These are phyloP conservation scores for Allophyes oxyacanthae DNA, from an alignment of 2,888 invertebrate species.

Conservation along the genomic window DNA sequence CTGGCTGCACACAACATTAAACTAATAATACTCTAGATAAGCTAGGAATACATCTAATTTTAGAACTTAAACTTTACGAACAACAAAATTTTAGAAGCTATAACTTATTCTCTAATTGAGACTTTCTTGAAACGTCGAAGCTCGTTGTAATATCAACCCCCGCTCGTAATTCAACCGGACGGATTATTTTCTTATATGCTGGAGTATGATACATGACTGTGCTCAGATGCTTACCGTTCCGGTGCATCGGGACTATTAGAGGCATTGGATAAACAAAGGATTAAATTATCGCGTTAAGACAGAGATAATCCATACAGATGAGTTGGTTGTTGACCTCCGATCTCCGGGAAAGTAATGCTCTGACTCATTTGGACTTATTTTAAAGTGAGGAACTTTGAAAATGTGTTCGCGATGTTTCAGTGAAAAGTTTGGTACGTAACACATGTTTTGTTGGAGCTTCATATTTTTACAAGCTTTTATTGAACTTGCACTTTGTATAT, in stretches of 20 bases:
- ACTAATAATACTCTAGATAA: constrained; percentile 25
- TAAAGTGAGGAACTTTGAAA: constrained; percentile 51
- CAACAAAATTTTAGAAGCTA: constrained; percentile 59
- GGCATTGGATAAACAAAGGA: constrained; percentile 87
- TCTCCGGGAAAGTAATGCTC: constrained; percentile 64
- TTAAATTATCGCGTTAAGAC: constrained; percentile 87
- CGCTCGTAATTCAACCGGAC: constrained; percentile 77
- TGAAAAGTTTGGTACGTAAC: constrained; percentile 5
- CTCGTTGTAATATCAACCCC: constrained; percentile 67
- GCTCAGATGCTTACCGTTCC: constrained; percentile 76
- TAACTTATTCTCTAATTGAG: constrained; percentile 66
- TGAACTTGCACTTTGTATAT: too few relatives aligned
- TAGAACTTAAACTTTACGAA: constrained; percentile 44
- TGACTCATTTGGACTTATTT: constrained; percentile 68
- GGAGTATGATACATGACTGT: constrained; percentile 83
- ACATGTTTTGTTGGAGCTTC: not conserved
- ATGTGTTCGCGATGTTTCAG: constrained; percentile 10
- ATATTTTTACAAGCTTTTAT: not conserved
- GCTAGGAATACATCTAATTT: constrained; percentile 31
- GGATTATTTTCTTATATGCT: constrained; percentile 85
- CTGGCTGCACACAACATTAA: constrained; percentile 14
- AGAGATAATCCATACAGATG: constrained; percentile 86
- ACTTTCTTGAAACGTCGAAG: constrained; percentile 69
- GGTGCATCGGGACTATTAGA: constrained; percentile 84
- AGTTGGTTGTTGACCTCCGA: constrained; percentile 86